Evolutionary conservation across 1,140 invertebrate genomes (phyloP).

Genomic region (Heterodera schachtii): DNA sequence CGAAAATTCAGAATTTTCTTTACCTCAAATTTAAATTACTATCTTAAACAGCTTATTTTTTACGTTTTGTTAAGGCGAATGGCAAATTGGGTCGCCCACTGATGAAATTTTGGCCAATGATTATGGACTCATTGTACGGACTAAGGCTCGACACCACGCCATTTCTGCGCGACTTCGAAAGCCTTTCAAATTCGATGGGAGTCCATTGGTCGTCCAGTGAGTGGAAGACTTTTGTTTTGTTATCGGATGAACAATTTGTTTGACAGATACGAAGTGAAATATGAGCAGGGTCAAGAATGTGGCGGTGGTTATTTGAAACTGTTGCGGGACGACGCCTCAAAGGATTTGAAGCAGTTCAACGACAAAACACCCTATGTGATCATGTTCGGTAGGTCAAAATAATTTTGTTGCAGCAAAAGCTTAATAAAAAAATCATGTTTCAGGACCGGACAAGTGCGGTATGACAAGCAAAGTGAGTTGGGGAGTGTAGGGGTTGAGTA

Average conservation of each 20-base stretch:
- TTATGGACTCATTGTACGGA: constrained; percentile 84
- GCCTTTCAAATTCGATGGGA: constrained; percentile 82
- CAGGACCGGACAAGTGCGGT: constrained; percentile 95
- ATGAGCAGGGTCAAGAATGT: constrained; percentile 92
- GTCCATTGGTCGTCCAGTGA: constrained; percentile 90
- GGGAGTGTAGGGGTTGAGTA: no score
- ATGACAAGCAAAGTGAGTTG: constrained; percentile 78
- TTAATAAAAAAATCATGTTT: not conserved
- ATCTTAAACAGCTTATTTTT: not conserved
- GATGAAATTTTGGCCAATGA: constrained; percentile 80
- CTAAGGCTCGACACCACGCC: constrained; percentile 93
- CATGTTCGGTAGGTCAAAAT: constrained; percentile 76
- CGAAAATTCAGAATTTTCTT: no score
- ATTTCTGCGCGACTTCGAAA: constrained; percentile 80
- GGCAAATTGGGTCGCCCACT: constrained; percentile 78
- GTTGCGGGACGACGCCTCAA: constrained; percentile 67
- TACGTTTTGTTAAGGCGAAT: constrained; percentile 70
- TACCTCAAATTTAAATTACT: not conserved
- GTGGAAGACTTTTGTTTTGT: constrained; percentile 61
- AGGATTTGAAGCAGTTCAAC: constrained; percentile 72
- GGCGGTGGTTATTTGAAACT: constrained; percentile 97
- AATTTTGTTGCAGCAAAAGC: constrained; percentile 56
- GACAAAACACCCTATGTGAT: constrained; percentile 83
- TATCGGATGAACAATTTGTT: not conserved
- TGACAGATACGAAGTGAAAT: constrained; percentile 71